These are phyloP conservation scores for Mugil cephalus DNA, from an alignment of 2,113 vertebrate species.

Conservation along the genomic window DNA sequence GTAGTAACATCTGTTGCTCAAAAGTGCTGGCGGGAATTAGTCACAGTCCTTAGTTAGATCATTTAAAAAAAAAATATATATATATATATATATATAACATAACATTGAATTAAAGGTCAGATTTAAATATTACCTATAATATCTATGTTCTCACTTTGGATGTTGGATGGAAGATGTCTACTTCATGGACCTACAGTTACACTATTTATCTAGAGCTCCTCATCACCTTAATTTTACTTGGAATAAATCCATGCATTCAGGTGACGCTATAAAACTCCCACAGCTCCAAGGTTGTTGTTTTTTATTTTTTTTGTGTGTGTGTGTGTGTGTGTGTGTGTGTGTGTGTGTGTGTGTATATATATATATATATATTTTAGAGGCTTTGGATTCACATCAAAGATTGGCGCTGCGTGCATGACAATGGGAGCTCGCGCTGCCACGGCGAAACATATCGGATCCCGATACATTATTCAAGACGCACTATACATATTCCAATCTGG, in stretches of 20 bases:
- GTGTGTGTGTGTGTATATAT: too few species aligned
- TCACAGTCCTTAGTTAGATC: too few species aligned
- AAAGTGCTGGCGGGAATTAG: not conserved
- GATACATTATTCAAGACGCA: slow-evolving; percentile 73
- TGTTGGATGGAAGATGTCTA: not conserved
- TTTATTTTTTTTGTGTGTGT: not conserved
- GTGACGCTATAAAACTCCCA: slow-evolving; percentile 56
- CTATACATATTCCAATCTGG: slow-evolving; percentile 66
- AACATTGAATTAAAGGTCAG: too few species aligned
- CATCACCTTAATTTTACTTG: slow-evolving; percentile 48
- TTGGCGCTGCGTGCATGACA: slow-evolving; percentile 36
- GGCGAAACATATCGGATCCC: slow-evolving; percentile 46
- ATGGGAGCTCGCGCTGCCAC: slow-evolving; percentile 37
- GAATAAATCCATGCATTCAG: slow-evolving; percentile 61
- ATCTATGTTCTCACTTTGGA: slow-evolving; percentile 11
- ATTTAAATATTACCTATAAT: not conserved
- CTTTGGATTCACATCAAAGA: slow-evolving; percentile 74
- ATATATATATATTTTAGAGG: slow-evolving; percentile 25
- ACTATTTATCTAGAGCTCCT: too few species aligned
- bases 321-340: too few species aligned
- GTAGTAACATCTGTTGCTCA: slow-evolving; percentile 12
- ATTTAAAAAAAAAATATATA: too few species aligned
- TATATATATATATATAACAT: too few species aligned
- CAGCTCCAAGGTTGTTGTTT: slow-evolving; percentile 37
- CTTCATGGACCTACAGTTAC: not conserved